These are phyloP conservation scores for Malthinus seriepunctatus DNA, from an alignment of 2,888 invertebrate genomes.

Conservation along the genomic window DNA sequence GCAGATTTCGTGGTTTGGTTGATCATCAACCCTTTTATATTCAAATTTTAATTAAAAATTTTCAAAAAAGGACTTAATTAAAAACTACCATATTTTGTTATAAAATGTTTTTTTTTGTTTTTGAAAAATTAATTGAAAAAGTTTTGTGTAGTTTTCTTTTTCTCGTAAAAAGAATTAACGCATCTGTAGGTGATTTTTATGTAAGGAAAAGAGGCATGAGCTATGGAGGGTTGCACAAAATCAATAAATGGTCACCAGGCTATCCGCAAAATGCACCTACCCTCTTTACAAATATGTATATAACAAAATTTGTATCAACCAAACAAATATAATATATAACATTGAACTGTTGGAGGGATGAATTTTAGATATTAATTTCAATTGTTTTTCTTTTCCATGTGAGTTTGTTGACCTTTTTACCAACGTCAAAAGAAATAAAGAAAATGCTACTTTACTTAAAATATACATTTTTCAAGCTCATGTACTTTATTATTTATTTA, in stretches of 20 bases:
- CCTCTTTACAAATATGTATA: slow-evolving; percentile 27
- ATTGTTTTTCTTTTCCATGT: background rate
- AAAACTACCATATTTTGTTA: no score
- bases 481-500: slow-evolving; percentile 15
- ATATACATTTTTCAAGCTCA: slow-evolving; percentile 8
- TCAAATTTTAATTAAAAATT: no score
- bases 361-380: background rate
- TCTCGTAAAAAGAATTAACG: no score
- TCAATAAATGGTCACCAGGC: slow-evolving; percentile 27
- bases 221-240: slow-evolving; percentile 23
- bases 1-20: no score
- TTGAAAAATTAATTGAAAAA: no score
- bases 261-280: slow-evolving; percentile 26
- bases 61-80: no score
- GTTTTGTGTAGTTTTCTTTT: no score
- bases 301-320: slow-evolving; percentile 12
- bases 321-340: background rate
- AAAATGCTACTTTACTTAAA: slow-evolving; percentile 2
- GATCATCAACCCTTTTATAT: no score
- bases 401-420: background rate
- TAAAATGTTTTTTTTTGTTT: no score
- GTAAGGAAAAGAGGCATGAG: background rate
- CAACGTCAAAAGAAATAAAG: slow-evolving; percentile 9
- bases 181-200: no score
- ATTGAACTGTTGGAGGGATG: background rate